A percentile compares a stretch with the other conserved stretches of the same genome.
These are phyloP conservation scores for Platygyra sinensis DNA, from an alignment of 64 coral and sea anemone genomes.

Conservation along the genomic window DNA sequence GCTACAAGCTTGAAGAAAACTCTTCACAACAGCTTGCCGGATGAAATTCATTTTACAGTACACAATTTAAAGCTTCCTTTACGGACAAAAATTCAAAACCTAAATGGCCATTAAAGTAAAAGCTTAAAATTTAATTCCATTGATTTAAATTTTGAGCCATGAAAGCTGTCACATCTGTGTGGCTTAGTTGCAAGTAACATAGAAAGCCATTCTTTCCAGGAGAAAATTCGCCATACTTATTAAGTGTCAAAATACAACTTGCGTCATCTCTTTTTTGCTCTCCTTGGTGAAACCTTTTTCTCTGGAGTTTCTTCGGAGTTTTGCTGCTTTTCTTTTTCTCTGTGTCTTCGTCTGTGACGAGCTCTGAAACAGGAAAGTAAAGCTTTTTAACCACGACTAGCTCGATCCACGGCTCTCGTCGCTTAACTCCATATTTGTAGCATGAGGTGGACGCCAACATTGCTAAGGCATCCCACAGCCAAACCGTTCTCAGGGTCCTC, in stretches of 20 bases:
- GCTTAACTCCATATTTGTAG: too few relatives aligned
- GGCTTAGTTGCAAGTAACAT: background rate
- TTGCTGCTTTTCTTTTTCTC: slow-evolving; percentile 22
- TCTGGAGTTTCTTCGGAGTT: background rate
- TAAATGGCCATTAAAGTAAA: too few relatives aligned
- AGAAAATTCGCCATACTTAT: background rate
- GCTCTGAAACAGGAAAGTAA: background rate
- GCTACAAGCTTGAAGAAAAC: too few relatives aligned
- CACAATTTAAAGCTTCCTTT: too few relatives aligned
- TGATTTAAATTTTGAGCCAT: too few relatives aligned
- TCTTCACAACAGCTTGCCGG: too few relatives aligned
- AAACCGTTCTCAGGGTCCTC: too few relatives aligned
- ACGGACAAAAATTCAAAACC: too few relatives aligned
- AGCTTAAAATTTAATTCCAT: too few relatives aligned
- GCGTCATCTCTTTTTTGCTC: slow-evolving; percentile 27
- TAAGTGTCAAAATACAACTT: background rate
- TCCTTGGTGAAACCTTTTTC: slow-evolving; percentile 10
- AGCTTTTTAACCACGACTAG: background rate
- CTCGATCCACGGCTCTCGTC: background rate
- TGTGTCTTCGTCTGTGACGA: slow-evolving; percentile 35
- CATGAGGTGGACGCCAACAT: too few relatives aligned
- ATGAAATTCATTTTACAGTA: too few relatives aligned
- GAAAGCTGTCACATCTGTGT: background rate
- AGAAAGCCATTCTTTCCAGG: background rate
- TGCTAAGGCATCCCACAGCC: too few relatives aligned